Base-by-base conservation (phyloP, 2,888 invertebrate species). In the Ceratothoa steindachneri region DNA sequence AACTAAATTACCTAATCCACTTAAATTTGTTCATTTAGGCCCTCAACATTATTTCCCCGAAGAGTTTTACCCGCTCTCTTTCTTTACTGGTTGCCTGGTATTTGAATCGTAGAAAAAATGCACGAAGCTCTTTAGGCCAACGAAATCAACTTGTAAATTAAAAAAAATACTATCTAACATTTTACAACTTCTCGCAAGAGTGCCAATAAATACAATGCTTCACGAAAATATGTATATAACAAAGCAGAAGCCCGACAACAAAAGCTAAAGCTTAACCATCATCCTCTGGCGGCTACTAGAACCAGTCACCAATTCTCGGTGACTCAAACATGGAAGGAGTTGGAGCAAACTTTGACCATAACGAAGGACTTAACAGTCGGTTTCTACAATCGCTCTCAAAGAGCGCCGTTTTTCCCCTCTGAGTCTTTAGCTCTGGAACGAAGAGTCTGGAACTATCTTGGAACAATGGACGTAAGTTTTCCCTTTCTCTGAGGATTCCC, bases 351-450 rank as follows among this genome's bases (percentile, higher is more conserved):
- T 60, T 60, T 60, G 60, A 2, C 60, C 60, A 60, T 60, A 60
- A 60, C 60, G 60, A 24, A 60, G 60, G 60, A 60, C 60, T 60
- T 60, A 60, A 60, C 60, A 60, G 19, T 60, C 60, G 60, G 60
- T 60, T 60, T 60, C 60, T n/a, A 24, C 60, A 60, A 60, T 24
- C 60, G 24, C 27, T 60, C 60, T 60, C 60, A n/a, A n/a, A n/a
- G n/a, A n/a, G 19, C 3, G 19, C n/a, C n/a, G 12, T 24, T 60
- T 60, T 60, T 60, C 22, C 2, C 24, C 1, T 60, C 24, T n/a
- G n/a, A n/a, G n/a, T n/a, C 15, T 41, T 41, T 41, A 41, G 41
- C 41, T 41, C 15, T 41, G 41, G 15, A 41, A 15, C 15, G 41
- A 41, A 41, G 41, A 5, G 41, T 15, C 41, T 41, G 41, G 41